Evolutionary conservation across 2,113 vertebrate species (phyloP).

Genomic region (Brachyhypopomus gauderio): DNA sequence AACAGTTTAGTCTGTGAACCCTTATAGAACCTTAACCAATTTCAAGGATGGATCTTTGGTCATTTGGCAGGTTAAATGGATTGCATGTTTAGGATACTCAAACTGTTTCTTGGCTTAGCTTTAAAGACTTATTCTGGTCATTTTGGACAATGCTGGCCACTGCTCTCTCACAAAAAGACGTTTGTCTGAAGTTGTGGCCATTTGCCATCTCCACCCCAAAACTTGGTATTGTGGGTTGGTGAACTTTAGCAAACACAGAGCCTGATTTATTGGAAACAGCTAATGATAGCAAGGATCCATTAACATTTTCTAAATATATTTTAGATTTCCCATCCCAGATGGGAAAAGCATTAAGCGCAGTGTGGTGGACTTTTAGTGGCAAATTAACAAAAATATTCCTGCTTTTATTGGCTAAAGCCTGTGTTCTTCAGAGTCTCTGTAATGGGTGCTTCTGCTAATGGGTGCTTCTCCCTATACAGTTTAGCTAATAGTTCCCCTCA

Average conservation of each 20-base stretch:
- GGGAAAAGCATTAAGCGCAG: conserved; percentile 56
- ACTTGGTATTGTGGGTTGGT: conserved; percentile 41
- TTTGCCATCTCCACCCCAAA: conserved; percentile 35
- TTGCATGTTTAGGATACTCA: conserved; percentile 31
- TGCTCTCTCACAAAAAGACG: conserved; percentile 54
- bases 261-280: conserved; percentile 46
- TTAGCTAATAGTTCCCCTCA: conserved; percentile 45
- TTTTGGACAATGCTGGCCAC: conserved; percentile 44
- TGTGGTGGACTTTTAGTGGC: conserved; percentile 46
- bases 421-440: conserved; percentile 46
- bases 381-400: conserved; percentile 60
- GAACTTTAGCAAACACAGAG: conserved; percentile 46
- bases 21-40: conserved; percentile 6
- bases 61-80: conserved; percentile 20
- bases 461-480: conserved; percentile 40
- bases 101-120: not conserved
- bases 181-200: conserved; percentile 41
- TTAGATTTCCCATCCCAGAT: conserved; percentile 44
- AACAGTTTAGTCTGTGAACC: not conserved
- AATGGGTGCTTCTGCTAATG: conserved; percentile 49
- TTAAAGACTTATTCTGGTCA: conserved; percentile 1
- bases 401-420: conserved; percentile 54
- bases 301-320: conserved; percentile 38
- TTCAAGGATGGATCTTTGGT: conserved; percentile 1
- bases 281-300: conserved; percentile 55